Evolutionary conservation across 2,888 invertebrate species (phyloP).

Genomic region (Diaperis boleti): DNA sequence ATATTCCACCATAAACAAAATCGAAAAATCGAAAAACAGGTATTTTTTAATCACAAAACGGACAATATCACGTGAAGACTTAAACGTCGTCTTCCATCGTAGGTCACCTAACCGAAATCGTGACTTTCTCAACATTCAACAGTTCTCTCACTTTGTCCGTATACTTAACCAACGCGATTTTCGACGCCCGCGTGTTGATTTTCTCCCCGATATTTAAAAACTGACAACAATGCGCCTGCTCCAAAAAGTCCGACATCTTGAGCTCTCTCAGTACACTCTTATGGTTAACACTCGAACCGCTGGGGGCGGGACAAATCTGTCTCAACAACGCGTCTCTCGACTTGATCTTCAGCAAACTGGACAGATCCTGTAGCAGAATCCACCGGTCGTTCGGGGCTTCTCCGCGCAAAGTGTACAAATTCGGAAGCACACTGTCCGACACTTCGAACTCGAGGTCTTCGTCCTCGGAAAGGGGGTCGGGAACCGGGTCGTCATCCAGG

Average conservation of each 20-base stretch:
- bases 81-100: slow-evolving; percentile 27
- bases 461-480: slow-evolving; percentile 67
- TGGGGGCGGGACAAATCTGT: slow-evolving; percentile 72
- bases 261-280: slow-evolving; percentile 74
- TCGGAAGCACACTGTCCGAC: slow-evolving; percentile 83
- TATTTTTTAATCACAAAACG: slow-evolving; percentile 38
- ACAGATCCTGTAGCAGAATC: slow-evolving; percentile 85
- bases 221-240: slow-evolving; percentile 84
- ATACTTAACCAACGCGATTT: slow-evolving; percentile 85
- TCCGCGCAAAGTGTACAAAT: slow-evolving; percentile 80
- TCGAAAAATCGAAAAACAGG: slow-evolving; percentile 34
- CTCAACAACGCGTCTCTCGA: slow-evolving; percentile 84
- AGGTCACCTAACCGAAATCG: slow-evolving; percentile 73
- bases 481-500: slow-evolving; percentile 69
- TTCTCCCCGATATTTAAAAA: slow-evolving; percentile 83
- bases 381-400: slow-evolving; percentile 78
- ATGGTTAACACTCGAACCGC: slow-evolving; percentile 47
- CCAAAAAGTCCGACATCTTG: slow-evolving; percentile 83
- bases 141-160: slow-evolving; percentile 86
- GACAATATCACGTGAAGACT: slow-evolving; percentile 40
- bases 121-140: slow-evolving; percentile 83
- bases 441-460: slow-evolving; percentile 84
- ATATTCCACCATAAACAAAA: slow-evolving; percentile 39
- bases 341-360: slow-evolving; percentile 81
- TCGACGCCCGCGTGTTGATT: slow-evolving; percentile 83